These are phyloP conservation scores for Caenorhabditis inopinata DNA, from an alignment of 1,140 invertebrate species.

Conservation along the genomic window DNA sequence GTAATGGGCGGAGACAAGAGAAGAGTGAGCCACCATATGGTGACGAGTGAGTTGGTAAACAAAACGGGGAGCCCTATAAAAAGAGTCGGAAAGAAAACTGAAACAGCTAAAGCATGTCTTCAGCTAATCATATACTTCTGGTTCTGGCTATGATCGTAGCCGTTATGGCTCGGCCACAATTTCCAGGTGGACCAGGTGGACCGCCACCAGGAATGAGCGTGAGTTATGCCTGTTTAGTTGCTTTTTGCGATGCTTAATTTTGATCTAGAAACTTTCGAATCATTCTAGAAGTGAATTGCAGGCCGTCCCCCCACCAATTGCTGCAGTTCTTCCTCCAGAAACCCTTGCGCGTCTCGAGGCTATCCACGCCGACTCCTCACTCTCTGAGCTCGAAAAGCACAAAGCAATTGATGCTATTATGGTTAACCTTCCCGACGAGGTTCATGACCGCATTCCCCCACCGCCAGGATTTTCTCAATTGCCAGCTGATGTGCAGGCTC, in stretches of 20 bases:
- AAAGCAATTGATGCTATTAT: constrained; percentile 39
- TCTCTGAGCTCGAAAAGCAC: constrained; percentile 26
- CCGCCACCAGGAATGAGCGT: constrained; percentile 22
- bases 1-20: too few relatives aligned
- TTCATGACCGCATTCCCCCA: constrained; percentile 32
- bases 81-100: too few relatives aligned
- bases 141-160: neutral
- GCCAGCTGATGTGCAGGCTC: constrained; percentile 40
- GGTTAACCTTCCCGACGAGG: constrained; percentile 40
- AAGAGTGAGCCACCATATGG: too few relatives aligned
- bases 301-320: constrained; percentile 33
- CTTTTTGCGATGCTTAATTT: neutral
- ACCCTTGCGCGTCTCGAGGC: constrained; percentile 19
- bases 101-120: neutral
- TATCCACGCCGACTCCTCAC: constrained; percentile 34
- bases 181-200: constrained; percentile 1
- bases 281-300: too few relatives aligned
- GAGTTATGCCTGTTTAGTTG: neutral
- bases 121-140: neutral
- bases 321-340: constrained; percentile 36
- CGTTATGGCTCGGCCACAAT: neutral
- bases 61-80: too few relatives aligned
- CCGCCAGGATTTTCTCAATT: constrained; percentile 41
- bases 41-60: too few relatives aligned
- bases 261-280: neutral